Evolutionary conservation across 2,888 invertebrate genomes (phyloP).

Genomic region (Hyles lineata): DNA sequence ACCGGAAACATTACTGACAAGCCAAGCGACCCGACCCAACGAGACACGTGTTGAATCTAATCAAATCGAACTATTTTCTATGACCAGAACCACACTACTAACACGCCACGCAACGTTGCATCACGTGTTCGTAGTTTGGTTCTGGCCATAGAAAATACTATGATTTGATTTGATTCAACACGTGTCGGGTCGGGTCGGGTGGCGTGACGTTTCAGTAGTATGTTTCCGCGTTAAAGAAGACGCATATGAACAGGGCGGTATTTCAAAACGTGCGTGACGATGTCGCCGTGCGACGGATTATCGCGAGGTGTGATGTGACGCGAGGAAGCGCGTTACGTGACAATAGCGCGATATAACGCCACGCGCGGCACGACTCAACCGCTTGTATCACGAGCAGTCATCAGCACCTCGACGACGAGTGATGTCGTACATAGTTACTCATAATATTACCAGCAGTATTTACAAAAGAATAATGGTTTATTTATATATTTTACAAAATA

Average conservation of each 20-base stretch:
- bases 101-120: no score
- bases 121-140: no score
- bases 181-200: no score
- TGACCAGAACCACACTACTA: no score
- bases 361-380: neutral
- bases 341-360: neutral
- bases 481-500: neutral
- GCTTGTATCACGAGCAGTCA: neutral
- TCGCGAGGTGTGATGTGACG: neutral
- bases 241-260: constrained; percentile 7
- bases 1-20: no score
- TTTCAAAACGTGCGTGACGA: constrained; percentile 7
- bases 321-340: neutral
- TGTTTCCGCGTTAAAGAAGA: no score
- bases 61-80: no score
- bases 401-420: neutral
- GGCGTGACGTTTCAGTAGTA: no score
- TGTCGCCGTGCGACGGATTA: neutral
- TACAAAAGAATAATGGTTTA: neutral
- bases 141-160: no score
- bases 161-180: no score
- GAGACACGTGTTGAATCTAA: no score
- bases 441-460: neutral
- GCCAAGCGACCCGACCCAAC: no score
- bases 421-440: neutral